Evolutionary conservation across 1,140 invertebrate genomes (phyloP), one percentile per base, ranked within the genome.

Genomic region (Leptonema lineaticorne): DNA sequence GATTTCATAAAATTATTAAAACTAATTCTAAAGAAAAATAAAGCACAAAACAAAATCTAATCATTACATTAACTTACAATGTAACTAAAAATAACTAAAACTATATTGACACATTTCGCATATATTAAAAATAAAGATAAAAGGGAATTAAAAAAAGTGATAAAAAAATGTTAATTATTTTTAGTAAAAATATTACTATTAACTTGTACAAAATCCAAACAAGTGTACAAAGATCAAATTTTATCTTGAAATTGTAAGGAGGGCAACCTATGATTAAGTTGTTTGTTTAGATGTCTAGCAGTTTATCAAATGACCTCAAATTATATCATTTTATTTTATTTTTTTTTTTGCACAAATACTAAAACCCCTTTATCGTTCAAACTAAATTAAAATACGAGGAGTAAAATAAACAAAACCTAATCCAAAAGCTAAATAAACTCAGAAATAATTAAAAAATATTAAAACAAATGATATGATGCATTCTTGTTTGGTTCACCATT

Each of bases 381-480:
- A 53, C 50, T 26, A 26, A 53, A n/a, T n/a, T n/a, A n/a, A n/a
- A n/a, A n/a, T n/a, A n/a, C n/a, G n/a, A n/a, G n/a, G n/a, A n/a
- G n/a, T n/a, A n/a, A n/a, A n/a, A n/a, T n/a, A n/a, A 53, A 53
- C 9, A 53, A 41, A 53, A 7, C 24, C 20, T 26, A 53, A 53
- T 24, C 9, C 24, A 22, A 33, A 1, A 20, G 20, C 22, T 20
- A 48, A 20, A 48, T 20, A 20, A 48, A 53, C 24, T 9, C 37
- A 53, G 50, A 53, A 53, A 53, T 26, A 1, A 53, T 53, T 53
- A 53, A 64, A 33, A 64, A 18, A 64, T 46, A 76, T 80, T 78
- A 81, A 81, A 82, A 78, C 78, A 83, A 83, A 83, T 83, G 81
- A 83, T 83, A 83, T 83, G 81, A 82, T 78, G 78, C 75, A 83